Evolutionary conservation across 2,888 invertebrate genomes (phyloP), one percentile per base, ranked within the genome.

Genomic region (Sinotaia quadrata): DNA sequence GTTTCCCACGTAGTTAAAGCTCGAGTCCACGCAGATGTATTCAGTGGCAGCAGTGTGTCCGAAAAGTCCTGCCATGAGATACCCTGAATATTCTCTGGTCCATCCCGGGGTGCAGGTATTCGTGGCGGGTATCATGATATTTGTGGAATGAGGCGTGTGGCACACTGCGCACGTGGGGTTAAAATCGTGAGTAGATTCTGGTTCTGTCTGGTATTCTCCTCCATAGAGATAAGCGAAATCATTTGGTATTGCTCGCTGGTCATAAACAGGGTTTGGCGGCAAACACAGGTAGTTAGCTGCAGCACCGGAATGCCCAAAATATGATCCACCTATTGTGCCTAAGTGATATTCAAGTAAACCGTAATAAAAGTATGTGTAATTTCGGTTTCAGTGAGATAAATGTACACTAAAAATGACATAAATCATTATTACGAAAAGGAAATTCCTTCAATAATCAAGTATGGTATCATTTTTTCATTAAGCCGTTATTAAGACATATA

Each of bases 1-100:
- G 10, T 47, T 60, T 12, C 18, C 33, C n/a, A 68, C 41, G n/a
- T 56, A 67, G 21, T 71, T 66, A 27, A 68, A 61, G 27, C 41
- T 49, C 1, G 52, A 27, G 44, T 75, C 75, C 21, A 75, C 67
- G 56, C 73, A 75, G 2, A 66, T 66, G 34, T 51, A 73, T 18
- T 59, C 61, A 4, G 24, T 54, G 3, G 24, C 33, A 2, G 71
- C 56, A 18, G 29, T 27, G 37, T 71, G 56, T 8, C 21, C 33
- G 27, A 21, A 47, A 21, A n/a, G 0, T 4, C 51, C 68, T 15
- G 75, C 24, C 66, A 69, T 71, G 18, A 75, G 58, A 24, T 65
- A 71, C 2, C 75, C 75, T 15, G 56, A 36, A 51, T 70, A 73
- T 31, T 63, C 62, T 15, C 24, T 29, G 12, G 67, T 69, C 72